Conservation (phyloP, 1,140 invertebrate genomes). For the Aphidius ervi region DNA sequence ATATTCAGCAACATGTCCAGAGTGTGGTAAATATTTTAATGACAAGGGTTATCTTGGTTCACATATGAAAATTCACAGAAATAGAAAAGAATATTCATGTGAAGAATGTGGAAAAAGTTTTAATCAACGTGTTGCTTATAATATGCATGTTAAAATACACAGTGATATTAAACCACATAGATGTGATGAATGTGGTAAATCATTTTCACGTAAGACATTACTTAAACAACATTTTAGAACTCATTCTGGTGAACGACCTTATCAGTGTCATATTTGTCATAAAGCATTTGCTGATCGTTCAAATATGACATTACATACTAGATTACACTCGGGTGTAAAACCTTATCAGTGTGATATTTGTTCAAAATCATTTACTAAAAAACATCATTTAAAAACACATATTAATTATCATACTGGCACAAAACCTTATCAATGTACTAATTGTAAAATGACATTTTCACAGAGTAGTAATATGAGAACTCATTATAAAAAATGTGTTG, state of each 20-base stretch:
- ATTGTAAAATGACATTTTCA: constrained; percentile 69
- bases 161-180: constrained; percentile 82
- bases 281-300: constrained; percentile 77
- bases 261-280: constrained; percentile 64
- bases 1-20: constrained; percentile 69
- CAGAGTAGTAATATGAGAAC: constrained; percentile 78
- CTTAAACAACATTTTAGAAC: constrained; percentile 74
- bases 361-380: constrained; percentile 82
- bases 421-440: constrained; percentile 71
- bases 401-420: constrained; percentile 75
- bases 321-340: constrained; percentile 76
- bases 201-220: constrained; percentile 79
- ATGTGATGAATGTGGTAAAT: constrained; percentile 79
- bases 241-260: constrained; percentile 75
- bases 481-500: constrained; percentile 67
- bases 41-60: constrained; percentile 73
- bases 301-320: constrained; percentile 76
- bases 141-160: constrained; percentile 78
- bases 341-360: constrained; percentile 84
- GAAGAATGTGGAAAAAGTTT: constrained; percentile 71
- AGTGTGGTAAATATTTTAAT: constrained; percentile 74
- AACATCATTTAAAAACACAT: constrained; percentile 79
- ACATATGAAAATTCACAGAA: constrained; percentile 75
- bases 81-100: constrained; percentile 72
- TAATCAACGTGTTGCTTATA: constrained; percentile 76